Base-by-base conservation (phyloP, 2,797 vertebrate genomes). In the Bucorvus abyssinicus region DNA sequence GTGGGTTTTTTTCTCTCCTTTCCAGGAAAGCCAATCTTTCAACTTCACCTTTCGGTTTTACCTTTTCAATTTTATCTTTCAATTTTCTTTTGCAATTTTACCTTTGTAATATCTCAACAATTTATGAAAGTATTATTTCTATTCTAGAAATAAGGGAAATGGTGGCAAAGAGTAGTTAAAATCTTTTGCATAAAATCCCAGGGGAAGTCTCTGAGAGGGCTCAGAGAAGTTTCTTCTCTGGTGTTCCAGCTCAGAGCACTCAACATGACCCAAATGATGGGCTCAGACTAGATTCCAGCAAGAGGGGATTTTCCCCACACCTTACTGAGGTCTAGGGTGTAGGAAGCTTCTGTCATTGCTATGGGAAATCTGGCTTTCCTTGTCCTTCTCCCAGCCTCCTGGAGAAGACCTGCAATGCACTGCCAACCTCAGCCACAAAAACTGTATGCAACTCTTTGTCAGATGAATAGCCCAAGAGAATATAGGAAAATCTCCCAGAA, bases 221-320 rank as follows among this genome's bases (percentile, higher is more conserved):
- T 84, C 77, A 45, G 29, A 78, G 32, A 61, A 80, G 9, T 2
- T 57, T 19, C 10, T 87, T 50, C 27, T 36, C 14, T 23, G 10
- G 56, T 73, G 20, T 19, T 42, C 38, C n/a, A 84, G 5, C 14
- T 73, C 52, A 52, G 36, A 67, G 56, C 4, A 19, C 9, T 40
- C 27, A 59, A 3, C 14, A 11, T 0, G 5, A 57, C 2, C 7
- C 13, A 50, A 78, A 61, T 6, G 1, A 77, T 27, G 14, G 26
- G 11, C 6, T 77, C 26, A 53, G 34, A 47, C 3, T 32, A 76
- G n/a, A 34, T 65, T 74, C 40, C 64, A 90, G 23, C 8, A 75
- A n/a, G 9, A 40, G 1, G 11, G 12, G 5, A 14, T 34, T 75
- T 68, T 47, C 77, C 40, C 29, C 16, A 29, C 6, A 34, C 7